These are phyloP conservation scores for Babylonia areolata DNA, from an alignment of 1,140 invertebrate genomes.

Conservation along the genomic window DNA sequence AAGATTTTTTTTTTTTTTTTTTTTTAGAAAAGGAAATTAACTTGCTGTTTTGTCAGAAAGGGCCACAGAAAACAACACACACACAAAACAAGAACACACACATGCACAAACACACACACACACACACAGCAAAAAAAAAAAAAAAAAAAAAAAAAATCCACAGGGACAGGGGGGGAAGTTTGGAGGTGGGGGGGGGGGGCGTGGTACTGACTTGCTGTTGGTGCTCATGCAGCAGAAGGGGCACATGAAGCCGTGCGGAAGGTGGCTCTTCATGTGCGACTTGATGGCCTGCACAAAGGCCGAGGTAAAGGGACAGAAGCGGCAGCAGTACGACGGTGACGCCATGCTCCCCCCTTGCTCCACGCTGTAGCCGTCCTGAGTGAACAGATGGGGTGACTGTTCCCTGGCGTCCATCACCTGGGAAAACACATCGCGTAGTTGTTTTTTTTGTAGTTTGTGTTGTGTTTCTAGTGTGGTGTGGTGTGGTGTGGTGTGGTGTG, in stretches of 20 bases:
- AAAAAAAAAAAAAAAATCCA: no score
- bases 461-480: no score
- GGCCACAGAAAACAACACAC: no score
- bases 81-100: no score
- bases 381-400: constrained; percentile 20
- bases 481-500: no score
- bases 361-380: constrained; percentile 25
- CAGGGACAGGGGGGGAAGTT: no score
- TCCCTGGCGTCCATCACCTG: constrained; percentile 34
- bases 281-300: constrained; percentile 50
- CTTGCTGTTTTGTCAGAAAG: no score
- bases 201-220: constrained; percentile 48
- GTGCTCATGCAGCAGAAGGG: constrained; percentile 47
- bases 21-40: no score
- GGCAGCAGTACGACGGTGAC: constrained; percentile 46
- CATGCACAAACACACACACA: no score
- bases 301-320: constrained; percentile 44
- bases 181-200: no score
- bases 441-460: no score
- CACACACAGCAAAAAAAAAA: no score
- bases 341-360: constrained; percentile 9
- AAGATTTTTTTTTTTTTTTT: constrained; percentile 2
- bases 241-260: constrained; percentile 50
- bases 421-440: neutral
- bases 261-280: constrained; percentile 49